Evolutionary conservation across 2,797 vertebrate genomes (phyloP), one percentile per base, ranked within the genome.

Genomic region (Leuciscus waleckii): DNA sequence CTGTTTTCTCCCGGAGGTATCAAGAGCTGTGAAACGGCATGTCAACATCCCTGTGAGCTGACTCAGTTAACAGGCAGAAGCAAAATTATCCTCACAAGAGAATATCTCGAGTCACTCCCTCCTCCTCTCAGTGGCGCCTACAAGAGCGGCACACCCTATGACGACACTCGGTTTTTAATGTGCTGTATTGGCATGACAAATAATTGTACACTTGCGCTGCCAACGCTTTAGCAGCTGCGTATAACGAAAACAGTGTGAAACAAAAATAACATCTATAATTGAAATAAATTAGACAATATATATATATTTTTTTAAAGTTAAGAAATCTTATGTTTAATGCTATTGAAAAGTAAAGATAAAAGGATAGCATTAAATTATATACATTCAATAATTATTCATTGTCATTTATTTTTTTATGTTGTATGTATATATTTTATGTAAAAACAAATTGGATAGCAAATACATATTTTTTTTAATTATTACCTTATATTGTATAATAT

Each of bases 1-100:
- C 58, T 68, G 49, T 81, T 82, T 87, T 84, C 63, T 84, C 71
- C 86, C 86, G 8, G 56, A 63, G 65, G 79, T 73, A 85, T 73
- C 79, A 51, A 63, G 87, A 79, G 87, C 83, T 77, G 79, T 78
- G 87, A 82, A 81, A 86, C 81, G 74, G 79, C 69, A 71, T 79
- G 79, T 82, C 85, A 86, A 77, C 79, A 32, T 87, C 63, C 78
- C 83, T 41, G 39, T 73, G 54, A 89, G 82, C 61, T 80, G 81
- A 79, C 39, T 79, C 67, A 29, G 74, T 79, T 83, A 82, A 82
- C 75, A 74, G 68, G 75, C 58, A 63, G 56, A 77, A 39, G 70
- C 78, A 35, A 54, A 86, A 84, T 76, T 82, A 76, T 68, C 67
- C 81, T 49, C 78, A 8, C 54, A 77, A 65, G 77, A 81, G 80